Percentiles rank a stretch among this genome's conserved stretches.
Conservation (phyloP, 2,113 vertebrate genomes). For the Raja brachyura region DNA sequence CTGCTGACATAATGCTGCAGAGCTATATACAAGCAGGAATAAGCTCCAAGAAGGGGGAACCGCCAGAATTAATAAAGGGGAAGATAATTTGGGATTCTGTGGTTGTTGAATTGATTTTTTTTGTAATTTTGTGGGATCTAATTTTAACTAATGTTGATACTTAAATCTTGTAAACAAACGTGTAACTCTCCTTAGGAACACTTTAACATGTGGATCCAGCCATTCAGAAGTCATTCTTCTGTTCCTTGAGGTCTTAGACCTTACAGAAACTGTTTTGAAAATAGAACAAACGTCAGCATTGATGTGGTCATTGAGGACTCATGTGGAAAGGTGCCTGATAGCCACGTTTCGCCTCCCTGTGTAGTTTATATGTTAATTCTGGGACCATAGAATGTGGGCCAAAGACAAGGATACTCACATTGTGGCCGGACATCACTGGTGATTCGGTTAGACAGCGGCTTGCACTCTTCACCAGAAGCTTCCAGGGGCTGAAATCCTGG, state of each 20-base stretch:
- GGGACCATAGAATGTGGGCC: neutral
- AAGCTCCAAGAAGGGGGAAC: neutral
- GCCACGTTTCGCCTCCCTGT: neutral
- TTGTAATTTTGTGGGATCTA: neutral
- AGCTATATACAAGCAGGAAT: neutral
- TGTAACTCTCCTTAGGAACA: neutral
- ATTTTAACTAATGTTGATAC: neutral
- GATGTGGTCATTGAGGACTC: neutral
- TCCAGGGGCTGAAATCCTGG: too few species aligned
- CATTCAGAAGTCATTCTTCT: neutral
- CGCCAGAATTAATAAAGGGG: too few species aligned
- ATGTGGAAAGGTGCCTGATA: neutral
- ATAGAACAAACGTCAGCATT: neutral
- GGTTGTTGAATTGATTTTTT: neutral
- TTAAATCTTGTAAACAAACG: neutral
- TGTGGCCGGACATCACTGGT: neutral
- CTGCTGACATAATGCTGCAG: neutral
- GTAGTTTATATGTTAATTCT: neutral
- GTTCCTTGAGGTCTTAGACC: neutral
- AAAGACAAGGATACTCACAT: neutral
- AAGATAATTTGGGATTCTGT: neutral
- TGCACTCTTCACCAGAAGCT: neutral
- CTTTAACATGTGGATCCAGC: neutral
- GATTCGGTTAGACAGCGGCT: neutral
- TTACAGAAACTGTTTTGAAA: neutral